A percentile compares a stretch with the other conserved stretches of the same genome.
phyloP scores from a whole-genome alignment of 2,888 invertebrate species.

The Monochamus alternatus region DNA sequence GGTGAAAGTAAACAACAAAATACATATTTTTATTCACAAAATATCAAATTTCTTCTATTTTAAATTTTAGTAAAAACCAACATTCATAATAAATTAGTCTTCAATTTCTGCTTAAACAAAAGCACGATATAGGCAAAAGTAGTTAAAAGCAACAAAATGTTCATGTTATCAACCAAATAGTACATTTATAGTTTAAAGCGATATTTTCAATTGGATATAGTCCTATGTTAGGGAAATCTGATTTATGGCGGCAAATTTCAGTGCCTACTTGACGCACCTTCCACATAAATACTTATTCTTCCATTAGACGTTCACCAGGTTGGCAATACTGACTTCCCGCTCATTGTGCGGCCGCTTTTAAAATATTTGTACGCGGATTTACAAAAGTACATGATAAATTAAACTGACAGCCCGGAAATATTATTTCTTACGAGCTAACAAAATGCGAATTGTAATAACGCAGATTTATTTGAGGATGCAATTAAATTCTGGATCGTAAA shows the following conservation, averaged over 20 bases:
- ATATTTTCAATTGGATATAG: no score
- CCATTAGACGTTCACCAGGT: not conserved
- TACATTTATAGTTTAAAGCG: no score
- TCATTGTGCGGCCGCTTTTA: not conserved
- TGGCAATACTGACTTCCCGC: not conserved
- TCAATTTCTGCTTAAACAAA: no score
- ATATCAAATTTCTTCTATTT: no score
- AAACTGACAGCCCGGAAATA: constrained; percentile 36
- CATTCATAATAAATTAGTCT: no score
- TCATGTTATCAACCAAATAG: not conserved
- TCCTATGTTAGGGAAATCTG: no score
- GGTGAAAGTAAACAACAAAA: no score
- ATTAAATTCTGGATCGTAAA: constrained; percentile 35
- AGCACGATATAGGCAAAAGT: no score
- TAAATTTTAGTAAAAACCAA: no score
- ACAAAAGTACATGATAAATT: constrained; percentile 25
- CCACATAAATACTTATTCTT: constrained; percentile 3
- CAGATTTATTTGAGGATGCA: constrained; percentile 24
- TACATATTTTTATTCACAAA: no score
- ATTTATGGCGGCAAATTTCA: no score
- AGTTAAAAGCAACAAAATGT: no score
- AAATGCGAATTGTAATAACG: constrained; percentile 37
- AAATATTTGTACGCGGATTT: constrained; percentile 14
- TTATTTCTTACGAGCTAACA: constrained; percentile 18
- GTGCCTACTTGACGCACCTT: not conserved